phyloP scores from a whole-genome alignment of 2,113 vertebrate genomes.

The Holacanthus passer region DNA sequence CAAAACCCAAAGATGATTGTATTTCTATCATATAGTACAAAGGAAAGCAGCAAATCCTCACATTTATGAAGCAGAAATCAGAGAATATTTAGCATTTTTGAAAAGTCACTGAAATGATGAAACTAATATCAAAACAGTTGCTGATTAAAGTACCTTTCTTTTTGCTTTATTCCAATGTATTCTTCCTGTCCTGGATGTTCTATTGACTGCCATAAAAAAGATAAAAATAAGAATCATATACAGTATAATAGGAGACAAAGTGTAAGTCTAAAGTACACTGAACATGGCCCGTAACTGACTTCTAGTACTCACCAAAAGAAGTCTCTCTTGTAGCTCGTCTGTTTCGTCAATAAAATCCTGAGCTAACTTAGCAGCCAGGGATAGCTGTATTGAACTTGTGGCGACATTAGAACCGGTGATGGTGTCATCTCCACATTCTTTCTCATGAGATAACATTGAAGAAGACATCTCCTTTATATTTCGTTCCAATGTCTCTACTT shows the following conservation, averaged over 20 bases:
- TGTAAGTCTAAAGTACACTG: not conserved
- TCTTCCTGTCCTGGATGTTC: conserved; percentile 75
- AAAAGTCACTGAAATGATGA: not conserved
- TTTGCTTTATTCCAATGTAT: conserved; percentile 73
- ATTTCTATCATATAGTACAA: not conserved
- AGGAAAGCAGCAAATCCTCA: not conserved
- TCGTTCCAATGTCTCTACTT: conserved; percentile 73
- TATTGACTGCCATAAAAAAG: conserved; percentile 73
- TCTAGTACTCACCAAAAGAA: conserved; percentile 81
- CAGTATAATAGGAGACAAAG: not conserved
- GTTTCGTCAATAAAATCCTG: conserved; percentile 77
- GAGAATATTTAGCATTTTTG: not conserved
- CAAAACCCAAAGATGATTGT: not conserved
- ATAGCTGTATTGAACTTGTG: conserved; percentile 39
- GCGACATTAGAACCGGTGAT: conserved; percentile 25
- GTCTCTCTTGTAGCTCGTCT: conserved; percentile 76
- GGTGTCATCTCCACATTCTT: conserved; percentile 65
- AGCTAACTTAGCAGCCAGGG: conserved; percentile 69
- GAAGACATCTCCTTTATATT: conserved; percentile 79
- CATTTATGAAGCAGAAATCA: not conserved
- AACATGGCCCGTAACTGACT: not conserved
- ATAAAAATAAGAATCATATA: conserved; percentile 1
- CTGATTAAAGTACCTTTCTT: conserved; percentile 77
- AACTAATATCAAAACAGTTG: not conserved
- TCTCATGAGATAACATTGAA: conserved; percentile 72